These are phyloP conservation scores for Campylomormyrus numenius DNA, from an alignment of 2,113 vertebrate genomes.

Conservation along the genomic window DNA sequence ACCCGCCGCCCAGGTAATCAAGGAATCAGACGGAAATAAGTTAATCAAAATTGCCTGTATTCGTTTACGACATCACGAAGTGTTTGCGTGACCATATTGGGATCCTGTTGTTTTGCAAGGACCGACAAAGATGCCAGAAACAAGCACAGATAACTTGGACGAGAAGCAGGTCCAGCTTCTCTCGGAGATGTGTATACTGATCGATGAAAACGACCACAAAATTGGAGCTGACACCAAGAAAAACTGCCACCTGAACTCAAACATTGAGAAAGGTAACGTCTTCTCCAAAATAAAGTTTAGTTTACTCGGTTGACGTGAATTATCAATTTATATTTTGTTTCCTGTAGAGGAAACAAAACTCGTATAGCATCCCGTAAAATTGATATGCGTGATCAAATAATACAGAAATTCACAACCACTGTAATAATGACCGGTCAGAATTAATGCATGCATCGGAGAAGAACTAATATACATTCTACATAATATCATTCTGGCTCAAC, in stretches of 20 bases:
- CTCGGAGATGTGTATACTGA: conserved; percentile 92
- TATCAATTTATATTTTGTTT: background rate
- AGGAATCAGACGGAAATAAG: background rate
- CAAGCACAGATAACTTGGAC: conserved; percentile 72
- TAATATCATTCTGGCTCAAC: background rate
- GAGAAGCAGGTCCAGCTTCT: conserved; percentile 83
- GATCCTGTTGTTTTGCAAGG: background rate
- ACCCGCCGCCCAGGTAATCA: background rate
- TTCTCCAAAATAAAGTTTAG: background rate
- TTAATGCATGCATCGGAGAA: background rate
- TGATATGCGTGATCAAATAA: background rate
- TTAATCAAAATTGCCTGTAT: background rate
- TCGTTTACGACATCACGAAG: background rate
- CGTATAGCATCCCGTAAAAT: background rate
- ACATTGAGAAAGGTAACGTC: conserved; percentile 81
- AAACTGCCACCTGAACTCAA: conserved; percentile 91
- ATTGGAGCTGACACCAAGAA: conserved; percentile 88
- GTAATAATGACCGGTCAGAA: background rate
- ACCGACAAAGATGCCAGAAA: conserved; percentile 70
- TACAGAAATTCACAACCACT: background rate
- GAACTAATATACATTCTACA: background rate
- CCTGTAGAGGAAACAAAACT: background rate
- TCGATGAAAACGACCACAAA: conserved; percentile 75
- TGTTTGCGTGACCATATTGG: background rate
- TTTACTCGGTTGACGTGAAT: background rate